Evolutionary conservation across 2,113 vertebrate genomes (phyloP).

Genomic region (Myotis lucifugus): DNA sequence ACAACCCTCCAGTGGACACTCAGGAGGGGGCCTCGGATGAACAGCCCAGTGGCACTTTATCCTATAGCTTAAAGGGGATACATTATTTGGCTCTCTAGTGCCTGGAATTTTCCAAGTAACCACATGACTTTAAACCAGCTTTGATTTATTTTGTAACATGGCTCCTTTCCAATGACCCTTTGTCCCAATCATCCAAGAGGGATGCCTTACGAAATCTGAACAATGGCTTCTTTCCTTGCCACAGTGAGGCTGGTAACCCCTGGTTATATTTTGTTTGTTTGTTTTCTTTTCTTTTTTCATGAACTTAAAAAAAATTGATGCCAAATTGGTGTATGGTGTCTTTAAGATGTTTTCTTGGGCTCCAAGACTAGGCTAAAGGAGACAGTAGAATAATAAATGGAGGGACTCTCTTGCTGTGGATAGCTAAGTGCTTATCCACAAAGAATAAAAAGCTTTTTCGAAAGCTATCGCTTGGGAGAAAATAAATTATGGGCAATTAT

Average conservation of each 20-base stretch:
- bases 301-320: background rate
- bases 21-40: background rate
- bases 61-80: background rate
- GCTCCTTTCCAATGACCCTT: constrained; percentile 37
- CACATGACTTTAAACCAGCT: constrained; percentile 25
- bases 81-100: background rate
- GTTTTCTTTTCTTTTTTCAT: background rate
- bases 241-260: background rate
- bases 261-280: background rate
- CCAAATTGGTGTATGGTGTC: background rate
- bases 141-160: constrained; percentile 60
- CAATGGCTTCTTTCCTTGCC: background rate
- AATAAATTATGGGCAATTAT: background rate
- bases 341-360: constrained; percentile 36
- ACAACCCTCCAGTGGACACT: background rate
- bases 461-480: background rate
- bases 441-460: background rate
- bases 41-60: background rate
- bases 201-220: background rate
- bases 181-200: background rate
- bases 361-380: background rate
- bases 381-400: background rate
- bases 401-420: background rate
- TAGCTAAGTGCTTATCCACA: background rate
- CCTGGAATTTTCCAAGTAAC: constrained; percentile 46